Evolutionary conservation across 2,888 invertebrate species (phyloP).

Genomic region (Poecilus cupreus): DNA sequence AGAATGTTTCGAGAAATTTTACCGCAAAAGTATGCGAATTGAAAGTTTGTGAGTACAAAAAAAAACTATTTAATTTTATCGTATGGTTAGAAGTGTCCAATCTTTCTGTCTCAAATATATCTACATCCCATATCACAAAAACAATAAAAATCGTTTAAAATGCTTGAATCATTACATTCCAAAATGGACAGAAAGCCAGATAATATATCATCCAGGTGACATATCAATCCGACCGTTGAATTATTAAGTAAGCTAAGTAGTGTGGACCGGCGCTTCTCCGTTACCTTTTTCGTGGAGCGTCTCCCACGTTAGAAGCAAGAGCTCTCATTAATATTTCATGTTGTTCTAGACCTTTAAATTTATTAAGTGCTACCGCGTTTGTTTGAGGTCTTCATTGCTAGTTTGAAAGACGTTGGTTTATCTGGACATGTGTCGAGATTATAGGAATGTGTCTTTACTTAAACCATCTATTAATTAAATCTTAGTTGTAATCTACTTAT

Average conservation of each 20-base stretch:
- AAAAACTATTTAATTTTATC: too few species aligned
- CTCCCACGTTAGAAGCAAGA: conserved; percentile 12
- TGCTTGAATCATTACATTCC: neutral
- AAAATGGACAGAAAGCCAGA: conserved; percentile 25
- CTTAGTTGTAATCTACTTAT: neutral
- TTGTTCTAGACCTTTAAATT: conserved; percentile 6
- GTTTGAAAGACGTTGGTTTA: neutral
- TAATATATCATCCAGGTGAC: conserved; percentile 42
- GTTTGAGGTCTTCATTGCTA: conserved; percentile 2
- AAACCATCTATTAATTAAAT: neutral
- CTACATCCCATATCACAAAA: conserved; percentile 14
- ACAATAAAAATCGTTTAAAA: conserved; percentile 32
- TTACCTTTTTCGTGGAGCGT: conserved; percentile 28
- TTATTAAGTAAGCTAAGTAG: conserved; percentile 33
- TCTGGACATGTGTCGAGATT: conserved; percentile 15
- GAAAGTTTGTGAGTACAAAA: too few species aligned
- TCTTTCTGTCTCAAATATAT: conserved; percentile 7
- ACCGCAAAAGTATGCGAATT: too few species aligned
- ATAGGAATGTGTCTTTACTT: neutral
- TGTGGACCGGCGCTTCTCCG: conserved; percentile 20
- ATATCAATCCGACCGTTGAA: conserved; percentile 40
- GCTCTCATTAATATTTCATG: conserved; percentile 40
- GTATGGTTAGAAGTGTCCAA: too few species aligned
- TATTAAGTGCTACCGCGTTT: conserved; percentile 31
- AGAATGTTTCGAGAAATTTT: too few species aligned